phyloP scores from a whole-genome alignment of 2,797 vertebrate genomes.

The Mus caroli region DNA sequence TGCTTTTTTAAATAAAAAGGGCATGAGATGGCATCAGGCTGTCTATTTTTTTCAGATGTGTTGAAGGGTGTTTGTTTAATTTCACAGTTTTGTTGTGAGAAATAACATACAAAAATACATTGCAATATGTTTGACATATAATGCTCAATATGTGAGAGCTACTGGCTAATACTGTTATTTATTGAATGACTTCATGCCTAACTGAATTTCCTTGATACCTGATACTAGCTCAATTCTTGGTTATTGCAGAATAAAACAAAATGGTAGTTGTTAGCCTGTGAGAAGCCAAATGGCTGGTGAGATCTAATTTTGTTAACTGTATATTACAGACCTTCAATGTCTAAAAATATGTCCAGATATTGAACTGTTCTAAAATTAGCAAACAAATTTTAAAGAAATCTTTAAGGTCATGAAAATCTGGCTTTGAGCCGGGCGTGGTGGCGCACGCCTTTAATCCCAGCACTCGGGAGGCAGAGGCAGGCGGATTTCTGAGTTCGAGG shows the following conservation, averaged over 20 bases:
- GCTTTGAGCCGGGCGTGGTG: too few species aligned
- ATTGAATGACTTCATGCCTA: background rate
- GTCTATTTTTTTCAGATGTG: background rate
- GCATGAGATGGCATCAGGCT: background rate
- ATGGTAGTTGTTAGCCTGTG: background rate
- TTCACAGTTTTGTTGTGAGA: background rate
- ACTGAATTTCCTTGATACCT: background rate
- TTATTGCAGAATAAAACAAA: background rate
- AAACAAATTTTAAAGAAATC: background rate
- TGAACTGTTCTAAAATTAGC: slow-evolving; percentile 11
- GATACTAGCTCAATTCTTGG: background rate
- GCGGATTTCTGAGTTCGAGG: too few species aligned
- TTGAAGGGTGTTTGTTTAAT: background rate
- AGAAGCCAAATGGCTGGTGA: background rate
- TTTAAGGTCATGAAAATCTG: background rate
- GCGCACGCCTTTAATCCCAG: too few species aligned
- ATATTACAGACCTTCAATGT: background rate
- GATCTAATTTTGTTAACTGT: background rate
- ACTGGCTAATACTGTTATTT: background rate
- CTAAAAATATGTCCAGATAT: background rate
- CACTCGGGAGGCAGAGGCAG: too few species aligned
- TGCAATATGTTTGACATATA: background rate
- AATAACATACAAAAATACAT: background rate
- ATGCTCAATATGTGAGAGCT: background rate
- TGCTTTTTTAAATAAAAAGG: background rate